These are phyloP conservation scores for Myxocyprinus asiaticus DNA, from an alignment of 2,113 vertebrate genomes.

Conservation along the genomic window DNA sequence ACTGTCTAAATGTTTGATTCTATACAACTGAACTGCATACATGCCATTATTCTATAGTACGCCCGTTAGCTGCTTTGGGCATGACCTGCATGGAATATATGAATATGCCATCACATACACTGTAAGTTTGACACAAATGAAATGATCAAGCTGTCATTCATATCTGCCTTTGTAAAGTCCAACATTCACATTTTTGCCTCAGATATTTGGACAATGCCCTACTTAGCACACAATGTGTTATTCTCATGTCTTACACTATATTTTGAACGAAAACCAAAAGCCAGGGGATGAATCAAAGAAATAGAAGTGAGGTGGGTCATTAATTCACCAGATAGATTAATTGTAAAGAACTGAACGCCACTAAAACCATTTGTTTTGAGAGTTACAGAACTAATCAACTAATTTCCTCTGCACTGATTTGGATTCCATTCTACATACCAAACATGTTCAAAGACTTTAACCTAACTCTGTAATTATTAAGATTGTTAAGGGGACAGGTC, in stretches of 20 bases:
- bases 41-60: background rate
- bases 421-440: background rate
- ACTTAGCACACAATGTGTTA: background rate
- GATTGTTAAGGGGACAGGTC: background rate
- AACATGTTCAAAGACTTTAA: slow-evolving; percentile 11
- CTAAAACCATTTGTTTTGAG: too few relatives aligned
- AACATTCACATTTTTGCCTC: background rate
- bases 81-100: slow-evolving; percentile 15
- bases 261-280: slow-evolving; percentile 42
- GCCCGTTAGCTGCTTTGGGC: background rate
- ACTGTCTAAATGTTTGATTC: background rate
- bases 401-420: slow-evolving; percentile 29
- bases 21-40: background rate
- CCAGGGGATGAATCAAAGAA: background rate
- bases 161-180: background rate
- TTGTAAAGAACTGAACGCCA: background rate
- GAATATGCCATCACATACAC: background rate
- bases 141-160: background rate
- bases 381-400: slow-evolving; percentile 3
- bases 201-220: background rate
- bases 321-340: slow-evolving; percentile 12
- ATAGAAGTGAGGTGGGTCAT: background rate
- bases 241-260: slow-evolving; percentile 1
- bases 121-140: slow-evolving; percentile 1
- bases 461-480: slow-evolving; percentile 12